Evolutionary conservation across 2,888 invertebrate genomes (phyloP), one percentile per base, ranked within the genome.

Genomic region (Cancer borealis): DNA sequence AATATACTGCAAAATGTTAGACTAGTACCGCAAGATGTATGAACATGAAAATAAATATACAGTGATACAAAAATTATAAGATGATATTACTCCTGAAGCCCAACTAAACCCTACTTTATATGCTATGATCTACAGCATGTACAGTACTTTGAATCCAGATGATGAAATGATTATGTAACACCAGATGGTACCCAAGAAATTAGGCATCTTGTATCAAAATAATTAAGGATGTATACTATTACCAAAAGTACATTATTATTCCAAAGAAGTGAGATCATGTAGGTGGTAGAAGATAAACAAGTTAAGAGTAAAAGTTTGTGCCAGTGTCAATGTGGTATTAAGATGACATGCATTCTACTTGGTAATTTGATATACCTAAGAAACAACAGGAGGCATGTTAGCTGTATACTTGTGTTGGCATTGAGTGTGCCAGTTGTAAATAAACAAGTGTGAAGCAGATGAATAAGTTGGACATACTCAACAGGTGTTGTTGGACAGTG

Each of bases 401-500:
- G 39, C 21, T 89, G 47, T 91, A 45, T 91, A 66, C n/a, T 45
- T 91, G 21, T 66, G 4, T 54, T 66, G 17, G 60, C 10, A 21
- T 45, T 45, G 60, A n/a, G 10, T 91, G 49, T 66, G 47, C 66
- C 45, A 54, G 47, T 49, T 26, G 49, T 26, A n/a, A 54, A n/a
- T 92, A 49, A 54, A 66, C 46, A 21, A 87, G 84, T 84, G 84
- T 87, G 47, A 49, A 84, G 47, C 39, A 91, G 79, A 73, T 91
- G 87, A 91, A 93, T 91, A 91, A 84, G 90, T 91, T 49, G 39
- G 60, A 46, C 90, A 88, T 91, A 89, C 90, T 89, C 92, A 92
- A 94, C 94, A 94, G 94, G 92, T 94, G 60, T 84, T 45, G 26
- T 45, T 91, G 90, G 92, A 90, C n/a, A 73, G 84, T 92, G 92